Percentiles rank a stretch among this genome's conserved stretches.
These are phyloP conservation scores for Drosophila lacteicornis DNA, from an alignment of 1,140 invertebrate species.

Conservation along the genomic window DNA sequence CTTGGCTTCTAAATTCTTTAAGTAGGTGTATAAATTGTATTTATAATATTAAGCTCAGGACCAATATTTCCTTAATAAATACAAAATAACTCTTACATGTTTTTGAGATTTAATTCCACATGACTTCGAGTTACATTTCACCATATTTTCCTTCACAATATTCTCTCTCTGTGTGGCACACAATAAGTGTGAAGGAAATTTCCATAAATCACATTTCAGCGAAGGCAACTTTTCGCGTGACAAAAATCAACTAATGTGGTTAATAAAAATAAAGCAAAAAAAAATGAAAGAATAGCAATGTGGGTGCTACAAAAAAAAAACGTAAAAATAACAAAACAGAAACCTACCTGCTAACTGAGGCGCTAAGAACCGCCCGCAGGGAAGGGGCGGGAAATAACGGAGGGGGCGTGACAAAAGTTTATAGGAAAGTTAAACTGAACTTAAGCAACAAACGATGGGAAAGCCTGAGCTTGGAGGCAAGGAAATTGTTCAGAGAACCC, in stretches of 20 bases:
- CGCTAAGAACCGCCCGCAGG: constrained; percentile 39
- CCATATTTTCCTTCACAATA: too few species aligned
- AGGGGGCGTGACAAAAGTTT: constrained; percentile 70
- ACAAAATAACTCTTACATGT: too few species aligned
- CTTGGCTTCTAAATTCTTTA: too few species aligned
- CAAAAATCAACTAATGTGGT: constrained; percentile 83
- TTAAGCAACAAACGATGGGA: constrained; percentile 72
- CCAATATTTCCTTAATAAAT: neutral
- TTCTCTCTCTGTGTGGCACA: constrained; percentile 6
- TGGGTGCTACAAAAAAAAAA: neutral
- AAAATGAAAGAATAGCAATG: neutral
- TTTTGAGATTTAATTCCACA: too few species aligned
- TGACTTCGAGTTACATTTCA: too few species aligned
- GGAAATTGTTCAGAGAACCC: constrained; percentile 1
- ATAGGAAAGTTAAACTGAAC: constrained; percentile 81
- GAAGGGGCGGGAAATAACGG: neutral
- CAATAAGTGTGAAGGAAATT: constrained; percentile 71
- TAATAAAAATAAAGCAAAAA: constrained; percentile 65
- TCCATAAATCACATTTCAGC: constrained; percentile 74
- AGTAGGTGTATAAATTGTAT: neutral
- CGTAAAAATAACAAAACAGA: constrained; percentile 25
- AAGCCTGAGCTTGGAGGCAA: constrained; percentile 32
- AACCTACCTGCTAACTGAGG: constrained; percentile 37
- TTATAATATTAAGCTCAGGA: neutral
- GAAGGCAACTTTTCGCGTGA: constrained; percentile 74